Conservation (phyloP, 2,113 vertebrate species). For the Corythoichthys intestinalis region DNA sequence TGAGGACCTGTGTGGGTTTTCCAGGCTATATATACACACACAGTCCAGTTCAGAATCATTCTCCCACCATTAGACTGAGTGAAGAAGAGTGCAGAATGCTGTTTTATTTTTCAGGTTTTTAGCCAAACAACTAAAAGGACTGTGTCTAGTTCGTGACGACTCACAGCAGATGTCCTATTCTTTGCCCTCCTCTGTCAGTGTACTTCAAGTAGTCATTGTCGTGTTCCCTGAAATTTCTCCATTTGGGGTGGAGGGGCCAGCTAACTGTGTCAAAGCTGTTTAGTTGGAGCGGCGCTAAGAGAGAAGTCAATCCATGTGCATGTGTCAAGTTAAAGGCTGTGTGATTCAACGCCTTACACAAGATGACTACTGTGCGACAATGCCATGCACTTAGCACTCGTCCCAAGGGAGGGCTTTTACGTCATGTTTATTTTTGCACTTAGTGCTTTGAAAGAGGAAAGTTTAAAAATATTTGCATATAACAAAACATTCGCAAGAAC, state of each 20-base stretch:
- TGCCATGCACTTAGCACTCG: conserved; percentile 26
- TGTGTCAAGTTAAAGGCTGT: conserved; percentile 36
- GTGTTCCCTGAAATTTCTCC: conserved; percentile 18
- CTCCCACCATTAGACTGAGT: conserved; percentile 21
- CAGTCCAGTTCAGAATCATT: conserved; percentile 27
- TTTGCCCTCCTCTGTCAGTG: conserved; percentile 8
- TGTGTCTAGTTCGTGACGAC: background rate
- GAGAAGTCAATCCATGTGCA: conserved; percentile 18
- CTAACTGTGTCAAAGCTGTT: conserved; percentile 39
- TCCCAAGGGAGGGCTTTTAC: conserved; percentile 19
- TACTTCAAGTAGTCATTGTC: conserved; percentile 4
- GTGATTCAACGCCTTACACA: conserved; percentile 29
- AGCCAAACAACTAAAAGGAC: background rate
- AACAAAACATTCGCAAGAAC: background rate
- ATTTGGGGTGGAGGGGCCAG: conserved; percentile 45
- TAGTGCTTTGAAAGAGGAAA: conserved; percentile 5
- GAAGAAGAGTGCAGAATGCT: conserved; percentile 9
- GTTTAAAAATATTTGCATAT: conserved; percentile 1
- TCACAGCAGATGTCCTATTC: conserved; percentile 13
- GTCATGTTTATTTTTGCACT: conserved; percentile 15
- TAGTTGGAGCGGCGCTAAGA: conserved; percentile 17
- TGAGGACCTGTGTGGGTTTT: conserved; percentile 39
- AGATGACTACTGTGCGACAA: conserved; percentile 17
- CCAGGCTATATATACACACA: conserved; percentile 43
- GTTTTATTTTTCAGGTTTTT: background rate